Evolutionary conservation across 2,797 vertebrate genomes (phyloP), one percentile per base, ranked within the genome.

Genomic region (Acipenser ruthenus): DNA sequence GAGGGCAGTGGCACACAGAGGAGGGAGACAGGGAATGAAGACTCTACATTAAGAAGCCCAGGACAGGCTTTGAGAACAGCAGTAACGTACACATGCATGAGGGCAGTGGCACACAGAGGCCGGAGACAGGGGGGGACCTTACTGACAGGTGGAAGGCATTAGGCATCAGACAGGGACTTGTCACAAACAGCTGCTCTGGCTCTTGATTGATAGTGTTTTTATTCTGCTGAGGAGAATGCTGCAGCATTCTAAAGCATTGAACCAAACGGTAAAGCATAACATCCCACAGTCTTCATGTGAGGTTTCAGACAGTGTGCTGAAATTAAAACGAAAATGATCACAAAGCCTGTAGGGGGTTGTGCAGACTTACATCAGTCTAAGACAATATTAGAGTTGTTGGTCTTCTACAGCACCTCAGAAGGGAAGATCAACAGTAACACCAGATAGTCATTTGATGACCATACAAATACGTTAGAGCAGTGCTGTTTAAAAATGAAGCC

Each of bases 201-300:
- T 85, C 89, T 87, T 95, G 94, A 98, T 94, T 92, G 92, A 98
- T 96, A 89, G 86, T 93, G 92, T 95, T 92, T 92, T 90, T 89
- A 87, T 90, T 94, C 84, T 86, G 88, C 84, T 79, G 23, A 37
- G 2, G 23, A 37, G 23, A 37, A 37, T 37, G 23, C 23, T 23
- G 23, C 23, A 23, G 23, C 23, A 23, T 23, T 23, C 23, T 23
- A 23, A 23, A 23, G 23, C 23, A 23, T 23, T 23, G 23, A 23
- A 23, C 1, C 23, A 23, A 23, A 23, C 23, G 23, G 23, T 23
- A 23, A 23, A 23, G 3, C 23, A 23, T 3, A 23, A 23, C 23
- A 23, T 23, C n/a, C n/a, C 1, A 37, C 4, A 37, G 23, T 37
- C 23, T 37, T 37, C 23, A 37, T 37, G 23, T 37, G 23, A 37